Percentiles rank a stretch among this genome's conserved stretches.
These are phyloP conservation scores for Hypselothyrea guttata DNA, from an alignment of 2,888 invertebrate genomes.

Conservation along the genomic window DNA sequence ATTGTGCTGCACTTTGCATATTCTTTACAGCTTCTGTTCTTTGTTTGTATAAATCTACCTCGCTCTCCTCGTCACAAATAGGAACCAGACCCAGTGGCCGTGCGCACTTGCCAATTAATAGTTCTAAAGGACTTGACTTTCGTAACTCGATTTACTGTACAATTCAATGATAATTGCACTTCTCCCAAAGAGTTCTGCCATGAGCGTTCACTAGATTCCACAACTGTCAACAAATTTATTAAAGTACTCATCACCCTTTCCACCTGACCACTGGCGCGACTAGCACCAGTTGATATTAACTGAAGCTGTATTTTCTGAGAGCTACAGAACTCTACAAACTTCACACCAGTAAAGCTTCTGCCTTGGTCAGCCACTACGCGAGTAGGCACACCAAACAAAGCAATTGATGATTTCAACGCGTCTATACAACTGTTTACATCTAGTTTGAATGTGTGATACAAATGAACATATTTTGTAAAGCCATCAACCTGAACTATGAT, in stretches of 20 bases:
- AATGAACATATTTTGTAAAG: not conserved
- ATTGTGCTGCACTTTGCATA: not conserved
- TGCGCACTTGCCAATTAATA: not conserved
- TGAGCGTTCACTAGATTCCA: not conserved
- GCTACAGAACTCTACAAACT: constrained; percentile 13
- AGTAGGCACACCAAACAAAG: constrained; percentile 13
- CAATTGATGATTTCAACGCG: constrained; percentile 5
- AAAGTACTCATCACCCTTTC: constrained; percentile 12
- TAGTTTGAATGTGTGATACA: not conserved
- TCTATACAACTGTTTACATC: constrained; percentile 4
- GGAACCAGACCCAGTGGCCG: constrained; percentile 1
- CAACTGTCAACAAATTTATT: constrained; percentile 2
- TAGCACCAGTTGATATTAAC: constrained; percentile 14
- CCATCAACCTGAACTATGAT: not conserved
- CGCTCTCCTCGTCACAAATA: not conserved
- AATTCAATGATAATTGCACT: constrained; percentile 1
- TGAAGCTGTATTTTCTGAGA: too few relatives aligned
- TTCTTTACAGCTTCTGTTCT: constrained; percentile 1
- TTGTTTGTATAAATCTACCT: not conserved
- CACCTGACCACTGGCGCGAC: constrained; percentile 3
- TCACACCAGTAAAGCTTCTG: constrained; percentile 19
- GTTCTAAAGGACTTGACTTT: not conserved
- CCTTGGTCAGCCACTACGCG: constrained; percentile 27
- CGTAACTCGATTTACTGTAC: constrained; percentile 1
- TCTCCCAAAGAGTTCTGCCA: constrained; percentile 4